phyloP scores from a whole-genome alignment of 2,797 vertebrate species.

The Pseudochirops cupreus region DNA sequence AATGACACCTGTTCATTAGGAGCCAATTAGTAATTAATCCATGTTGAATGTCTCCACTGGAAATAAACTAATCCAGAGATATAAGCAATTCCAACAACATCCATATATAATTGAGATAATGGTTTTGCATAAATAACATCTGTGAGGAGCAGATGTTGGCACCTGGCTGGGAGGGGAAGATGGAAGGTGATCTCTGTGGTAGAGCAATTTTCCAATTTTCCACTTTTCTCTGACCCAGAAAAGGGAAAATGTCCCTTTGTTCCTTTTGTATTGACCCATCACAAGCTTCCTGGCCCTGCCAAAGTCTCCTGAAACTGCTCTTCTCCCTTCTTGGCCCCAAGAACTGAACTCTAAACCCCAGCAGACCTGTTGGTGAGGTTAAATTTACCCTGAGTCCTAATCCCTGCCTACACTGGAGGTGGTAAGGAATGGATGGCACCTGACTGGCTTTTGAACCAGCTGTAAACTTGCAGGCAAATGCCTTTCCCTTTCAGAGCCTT shows the following conservation, averaged over 20 bases:
- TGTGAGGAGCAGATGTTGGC: conserved; percentile 82
- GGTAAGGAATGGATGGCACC: neutral
- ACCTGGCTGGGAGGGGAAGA: conserved; percentile 68
- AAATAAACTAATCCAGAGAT: conserved; percentile 73
- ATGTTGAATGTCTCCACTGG: conserved; percentile 68
- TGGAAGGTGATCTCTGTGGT: neutral
- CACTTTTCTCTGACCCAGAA: neutral
- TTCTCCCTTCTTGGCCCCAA: neutral
- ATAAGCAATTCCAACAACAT: conserved; percentile 68
- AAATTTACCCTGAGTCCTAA: neutral
- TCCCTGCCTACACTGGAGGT: neutral
- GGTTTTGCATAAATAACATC: conserved; percentile 80
- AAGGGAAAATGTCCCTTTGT: neutral
- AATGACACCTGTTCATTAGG: conserved; percentile 1
- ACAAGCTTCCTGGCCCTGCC: neutral
- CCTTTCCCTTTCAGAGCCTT: neutral
- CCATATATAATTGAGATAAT: conserved; percentile 81
- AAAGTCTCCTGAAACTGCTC: neutral
- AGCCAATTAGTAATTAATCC: conserved; percentile 72
- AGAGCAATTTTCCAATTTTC: neutral
- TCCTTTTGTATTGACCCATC: neutral
- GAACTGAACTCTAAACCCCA: neutral
- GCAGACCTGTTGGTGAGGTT: neutral
- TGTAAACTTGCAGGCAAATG: neutral
- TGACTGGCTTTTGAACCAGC: neutral